Percentiles rank a stretch among this genome's conserved stretches.
Conservation (phyloP, 2,888 invertebrate genomes). For the Pinctada fucata region DNA sequence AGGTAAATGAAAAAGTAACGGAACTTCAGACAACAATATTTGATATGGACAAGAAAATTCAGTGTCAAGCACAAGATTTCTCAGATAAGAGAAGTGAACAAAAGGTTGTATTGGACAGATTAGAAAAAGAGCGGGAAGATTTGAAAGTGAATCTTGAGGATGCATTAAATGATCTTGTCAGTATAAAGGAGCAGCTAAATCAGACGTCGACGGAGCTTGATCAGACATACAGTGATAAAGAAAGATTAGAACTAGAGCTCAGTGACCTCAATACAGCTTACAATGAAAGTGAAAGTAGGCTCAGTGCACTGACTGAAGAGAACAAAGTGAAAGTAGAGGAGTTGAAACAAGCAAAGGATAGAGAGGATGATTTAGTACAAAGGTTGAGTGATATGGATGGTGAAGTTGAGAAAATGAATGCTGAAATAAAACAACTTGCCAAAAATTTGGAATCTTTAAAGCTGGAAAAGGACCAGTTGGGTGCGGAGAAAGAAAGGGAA, state of each 20-base stretch:
- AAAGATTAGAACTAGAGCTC: slow-evolving; percentile 29
- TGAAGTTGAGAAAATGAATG: slow-evolving; percentile 15
- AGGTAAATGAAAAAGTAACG: slow-evolving; percentile 30
- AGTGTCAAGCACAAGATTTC: slow-evolving; percentile 13
- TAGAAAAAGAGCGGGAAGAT: slow-evolving; percentile 43
- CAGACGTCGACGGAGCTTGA: slow-evolving; percentile 46
- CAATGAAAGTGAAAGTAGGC: slow-evolving; percentile 11
- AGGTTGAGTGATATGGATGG: slow-evolving; percentile 1
- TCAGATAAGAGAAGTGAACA: slow-evolving; percentile 31
- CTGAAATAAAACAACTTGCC: slow-evolving; percentile 2
- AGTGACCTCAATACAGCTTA: slow-evolving; percentile 7
- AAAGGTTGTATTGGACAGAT: slow-evolving; percentile 23
- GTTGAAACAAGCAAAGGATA: slow-evolving; percentile 18
- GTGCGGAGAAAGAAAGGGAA: neutral
- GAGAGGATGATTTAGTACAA: slow-evolving; percentile 14
- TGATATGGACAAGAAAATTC: slow-evolving; percentile 38
- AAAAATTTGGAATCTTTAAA: slow-evolving; percentile 9
- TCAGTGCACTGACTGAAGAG: slow-evolving; percentile 17
- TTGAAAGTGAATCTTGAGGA: slow-evolving; percentile 48
- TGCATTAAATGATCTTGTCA: slow-evolving; percentile 42
- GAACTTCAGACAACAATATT: slow-evolving; percentile 27
- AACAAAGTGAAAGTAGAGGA: slow-evolving; percentile 7
- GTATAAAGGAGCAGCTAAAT: slow-evolving; percentile 47
- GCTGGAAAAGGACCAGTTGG: neutral
- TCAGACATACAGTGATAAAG: slow-evolving; percentile 36